phyloP scores from a whole-genome alignment of 2,797 vertebrate genomes.

The Muscicapa striata region DNA sequence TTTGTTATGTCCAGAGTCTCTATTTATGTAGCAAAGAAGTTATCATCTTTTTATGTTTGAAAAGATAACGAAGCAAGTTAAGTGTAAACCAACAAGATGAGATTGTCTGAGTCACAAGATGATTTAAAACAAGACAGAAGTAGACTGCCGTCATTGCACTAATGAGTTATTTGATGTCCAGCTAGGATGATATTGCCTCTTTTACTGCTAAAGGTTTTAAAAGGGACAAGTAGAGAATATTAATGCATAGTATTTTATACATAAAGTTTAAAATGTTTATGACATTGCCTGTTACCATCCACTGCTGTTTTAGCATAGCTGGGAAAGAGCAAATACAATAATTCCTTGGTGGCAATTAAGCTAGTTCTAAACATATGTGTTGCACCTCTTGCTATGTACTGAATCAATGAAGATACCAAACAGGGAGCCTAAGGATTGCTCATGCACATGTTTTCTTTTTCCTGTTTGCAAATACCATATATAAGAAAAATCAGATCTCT shows the following conservation, averaged over 20 bases:
- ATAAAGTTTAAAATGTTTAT: not conserved
- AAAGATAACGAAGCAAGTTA: conserved; percentile 29
- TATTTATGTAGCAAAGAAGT: not conserved
- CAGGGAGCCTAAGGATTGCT: not conserved
- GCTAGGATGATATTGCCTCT: not conserved
- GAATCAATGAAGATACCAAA: not conserved
- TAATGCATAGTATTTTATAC: not conserved
- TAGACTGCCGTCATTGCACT: not conserved
- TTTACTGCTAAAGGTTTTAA: not conserved
- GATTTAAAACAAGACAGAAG: not conserved
- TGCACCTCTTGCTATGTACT: not conserved
- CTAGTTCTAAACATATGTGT: not conserved
- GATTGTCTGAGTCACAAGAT: not conserved
- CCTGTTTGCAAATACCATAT: not conserved
- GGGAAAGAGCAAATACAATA: not conserved
- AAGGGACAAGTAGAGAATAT: not conserved
- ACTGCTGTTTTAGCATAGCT: not conserved
- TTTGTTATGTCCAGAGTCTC: not conserved
- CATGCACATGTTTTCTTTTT: not conserved
- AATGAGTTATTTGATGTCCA: not conserved
- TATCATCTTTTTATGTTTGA: not conserved
- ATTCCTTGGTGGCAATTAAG: not conserved
- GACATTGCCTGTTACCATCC: not conserved
- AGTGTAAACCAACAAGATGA: not conserved
- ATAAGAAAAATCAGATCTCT: conserved; percentile 4